phyloP scores from a whole-genome alignment of 2,797 vertebrate species.

The Pseudomugil tenellus region DNA sequence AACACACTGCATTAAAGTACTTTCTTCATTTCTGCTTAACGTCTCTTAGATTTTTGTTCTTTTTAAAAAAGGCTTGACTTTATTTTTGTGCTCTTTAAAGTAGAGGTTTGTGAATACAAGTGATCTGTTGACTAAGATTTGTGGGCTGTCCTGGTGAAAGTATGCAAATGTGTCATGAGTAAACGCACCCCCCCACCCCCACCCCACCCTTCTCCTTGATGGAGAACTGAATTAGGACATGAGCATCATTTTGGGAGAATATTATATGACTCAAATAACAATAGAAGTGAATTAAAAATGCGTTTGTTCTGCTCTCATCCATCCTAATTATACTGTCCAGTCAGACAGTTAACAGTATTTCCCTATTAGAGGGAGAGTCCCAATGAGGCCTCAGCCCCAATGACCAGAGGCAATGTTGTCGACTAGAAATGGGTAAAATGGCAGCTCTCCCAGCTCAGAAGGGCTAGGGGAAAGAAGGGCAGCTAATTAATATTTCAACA shows the following conservation, averaged over 20 bases:
- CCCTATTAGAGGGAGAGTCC: constrained; percentile 54
- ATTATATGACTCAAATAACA: constrained; percentile 49
- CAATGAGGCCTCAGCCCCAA: constrained; percentile 39
- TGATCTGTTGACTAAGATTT: constrained; percentile 1
- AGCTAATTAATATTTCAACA: constrained; percentile 76
- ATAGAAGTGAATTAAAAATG: constrained; percentile 52
- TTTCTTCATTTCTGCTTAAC: constrained; percentile 4
- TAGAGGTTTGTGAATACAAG: neutral
- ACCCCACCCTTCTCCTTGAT: constrained; percentile 6
- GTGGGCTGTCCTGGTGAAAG: constrained; percentile 13
- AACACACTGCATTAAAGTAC: too few relatives aligned
- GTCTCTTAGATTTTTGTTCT: neutral
- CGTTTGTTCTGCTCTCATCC: constrained; percentile 51
- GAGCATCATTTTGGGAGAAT: constrained; percentile 35
- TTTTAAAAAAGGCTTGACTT: neutral
- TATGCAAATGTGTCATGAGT: constrained; percentile 23
- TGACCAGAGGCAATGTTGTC: constrained; percentile 65
- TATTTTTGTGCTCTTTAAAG: constrained; percentile 5
- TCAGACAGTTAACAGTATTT: constrained; percentile 47
- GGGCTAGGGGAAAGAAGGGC: constrained; percentile 45
- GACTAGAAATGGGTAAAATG: constrained; percentile 65
- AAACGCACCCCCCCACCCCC: too few relatives aligned
- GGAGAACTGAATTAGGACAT: constrained; percentile 57
- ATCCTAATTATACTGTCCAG: constrained; percentile 57
- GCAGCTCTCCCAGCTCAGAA: constrained; percentile 64